Base-by-base conservation (phyloP, 2,888 invertebrate genomes). In the Lucinisca nassula region DNA sequence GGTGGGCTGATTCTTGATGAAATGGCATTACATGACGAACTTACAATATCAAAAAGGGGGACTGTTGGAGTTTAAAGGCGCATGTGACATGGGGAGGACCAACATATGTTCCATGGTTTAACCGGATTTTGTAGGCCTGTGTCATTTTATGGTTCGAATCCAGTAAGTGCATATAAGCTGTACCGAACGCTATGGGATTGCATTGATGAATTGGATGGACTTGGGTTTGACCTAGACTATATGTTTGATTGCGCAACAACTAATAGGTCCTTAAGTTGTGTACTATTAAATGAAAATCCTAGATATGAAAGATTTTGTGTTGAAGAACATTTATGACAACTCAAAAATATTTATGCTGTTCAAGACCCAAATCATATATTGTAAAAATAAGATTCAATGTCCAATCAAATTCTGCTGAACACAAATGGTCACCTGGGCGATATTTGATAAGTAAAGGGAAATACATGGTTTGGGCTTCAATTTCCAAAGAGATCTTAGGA, bases 241-340 rank as follows among this genome's bases (percentile, higher is more conserved):
- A 88, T 90, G 85, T 45, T 87, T 3, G 90, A 88, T 76, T 87
- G 91, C 21, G 90, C 90, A 17, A 74, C 87, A n/a, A 87, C 90
- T 14, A 90, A 89, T 73, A 73, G 88, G 32, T 24, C 83, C 0
- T 87, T n/a, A n/a, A n/a, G n/a, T n/a, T n/a, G n/a, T n/a, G n/a
- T n/a, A n/a, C n/a, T n/a, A n/a, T 88, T 87, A 17, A 82, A 80
- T 27, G 45, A 40, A n/a, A 70, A 67, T 72, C 80, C 79, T 30
- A 51, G n/a, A n/a, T n/a, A n/a, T n/a, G n/a, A n/a, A n/a, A n/a
- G n/a, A n/a, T n/a, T n/a, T n/a, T n/a, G n/a, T n/a, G n/a, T n/a
- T n/a, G n/a, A 37, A 24, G 6, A 73, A 84, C 27, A 75, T 78
- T 21, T 61, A 72, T 24, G 61, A 32, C 30, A 72, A 14, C 37